Base-by-base conservation (phyloP, 2,888 invertebrate species). In the Macrophya alboannulata region DNA sequence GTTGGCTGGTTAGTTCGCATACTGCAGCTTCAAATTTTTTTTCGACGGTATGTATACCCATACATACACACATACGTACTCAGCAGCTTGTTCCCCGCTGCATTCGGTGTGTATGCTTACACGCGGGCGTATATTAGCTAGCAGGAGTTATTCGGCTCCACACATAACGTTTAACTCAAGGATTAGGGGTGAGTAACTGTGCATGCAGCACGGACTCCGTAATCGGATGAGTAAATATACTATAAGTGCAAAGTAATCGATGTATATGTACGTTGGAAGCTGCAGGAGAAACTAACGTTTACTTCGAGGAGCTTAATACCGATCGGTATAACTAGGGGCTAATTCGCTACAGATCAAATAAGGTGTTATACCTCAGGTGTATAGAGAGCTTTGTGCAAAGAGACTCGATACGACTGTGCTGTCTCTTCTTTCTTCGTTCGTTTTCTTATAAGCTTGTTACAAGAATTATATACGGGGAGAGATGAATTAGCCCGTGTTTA, bases 11-110 rank as follows among this genome's bases (percentile, higher is more conserved):
- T 71, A 6, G 15, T 37, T 25, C 71, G n/a, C 62, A 45, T 5
- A 74, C 21, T 71, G 71, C 71, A 37, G 43, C 37, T 88, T 86
- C 87, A 85, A 86, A 89, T 89, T 89, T 89, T 17, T 9, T n/a
- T 25, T 5, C n/a, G n/a, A 37, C 10, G 8, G 12, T 31, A 12
- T 25, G 10, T 37, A 17, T 2, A 4, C 15, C 6, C 1, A 5
- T 17, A 68, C 1, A 25, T 68, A 5, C 15, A 6, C 37, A 6
- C 31, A 15, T 65, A 31, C 31, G 37, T 37, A 37, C 68, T 68
- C 37, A 68, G 12, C 68, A 68, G 15, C 68, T 77, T 55, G 40
- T 51, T 17, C 68, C 37, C 68, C 12, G 31, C 31, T 3, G 9
- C 68, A 68, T 25, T 68, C 15, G 5, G 17, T 4, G 17, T 31